Percentiles rank a stretch among this genome's conserved stretches.
Evolutionary conservation across 2,113 vertebrate species (phyloP).

Genomic region (Bungarus multicinctus): DNA sequence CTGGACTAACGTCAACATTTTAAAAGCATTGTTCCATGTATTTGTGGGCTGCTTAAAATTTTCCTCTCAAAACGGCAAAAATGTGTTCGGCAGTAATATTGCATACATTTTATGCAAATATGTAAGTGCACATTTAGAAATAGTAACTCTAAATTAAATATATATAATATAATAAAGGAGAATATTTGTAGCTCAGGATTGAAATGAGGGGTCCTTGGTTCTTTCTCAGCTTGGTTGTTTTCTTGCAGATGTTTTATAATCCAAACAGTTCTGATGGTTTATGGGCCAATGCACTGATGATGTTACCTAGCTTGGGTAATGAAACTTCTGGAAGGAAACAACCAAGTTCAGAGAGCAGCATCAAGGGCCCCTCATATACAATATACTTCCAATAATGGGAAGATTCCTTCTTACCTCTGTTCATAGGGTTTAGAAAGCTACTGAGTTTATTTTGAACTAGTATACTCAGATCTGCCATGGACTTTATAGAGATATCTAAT

Average conservation of each 20-base stretch:
- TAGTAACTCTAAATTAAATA: background rate
- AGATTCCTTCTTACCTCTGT: background rate
- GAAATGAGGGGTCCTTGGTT: background rate
- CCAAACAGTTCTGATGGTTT: background rate
- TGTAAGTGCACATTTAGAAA: background rate
- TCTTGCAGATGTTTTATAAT: background rate
- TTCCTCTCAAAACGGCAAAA: background rate
- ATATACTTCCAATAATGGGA: background rate
- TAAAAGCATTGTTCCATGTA: background rate
- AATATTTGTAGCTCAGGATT: background rate
- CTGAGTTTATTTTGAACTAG: background rate
- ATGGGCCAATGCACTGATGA: background rate
- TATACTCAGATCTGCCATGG: background rate
- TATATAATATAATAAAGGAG: background rate
- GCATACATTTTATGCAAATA: background rate
- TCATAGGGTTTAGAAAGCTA: background rate
- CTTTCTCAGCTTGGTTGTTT: background rate
- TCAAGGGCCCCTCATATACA: background rate
- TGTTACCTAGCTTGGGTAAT: background rate
- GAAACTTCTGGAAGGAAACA: background rate
- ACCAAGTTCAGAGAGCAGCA: background rate
- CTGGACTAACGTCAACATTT: background rate
- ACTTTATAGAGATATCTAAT: background rate
- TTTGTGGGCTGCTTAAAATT: background rate
- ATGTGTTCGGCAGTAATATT: background rate